Evolutionary conservation across 2,113 vertebrate species (phyloP).

Genomic region (Eptesicus fuscus): DNA sequence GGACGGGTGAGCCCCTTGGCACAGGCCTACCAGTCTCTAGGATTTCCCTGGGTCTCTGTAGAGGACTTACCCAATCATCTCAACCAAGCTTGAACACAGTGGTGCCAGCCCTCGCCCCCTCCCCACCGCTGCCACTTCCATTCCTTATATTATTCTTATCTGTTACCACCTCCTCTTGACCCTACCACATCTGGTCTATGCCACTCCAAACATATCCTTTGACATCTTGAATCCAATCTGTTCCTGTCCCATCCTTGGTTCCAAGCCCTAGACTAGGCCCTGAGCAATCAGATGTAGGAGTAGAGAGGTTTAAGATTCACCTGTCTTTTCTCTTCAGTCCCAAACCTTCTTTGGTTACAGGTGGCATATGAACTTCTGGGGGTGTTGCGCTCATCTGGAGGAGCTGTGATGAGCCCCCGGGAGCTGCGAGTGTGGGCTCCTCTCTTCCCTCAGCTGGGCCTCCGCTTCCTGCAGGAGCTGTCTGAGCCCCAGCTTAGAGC

Average conservation of each 20-base stretch:
- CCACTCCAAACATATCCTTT: neutral
- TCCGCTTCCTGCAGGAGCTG: slow-evolving; percentile 84
- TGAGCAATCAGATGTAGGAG: neutral
- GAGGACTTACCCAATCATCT: neutral
- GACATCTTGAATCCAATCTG: neutral
- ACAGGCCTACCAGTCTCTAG: neutral
- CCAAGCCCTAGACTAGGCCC: neutral
- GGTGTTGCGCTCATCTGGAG: slow-evolving; percentile 79
- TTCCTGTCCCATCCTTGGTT: neutral
- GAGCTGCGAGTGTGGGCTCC: slow-evolving; percentile 82
- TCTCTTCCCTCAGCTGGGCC: slow-evolving; percentile 86
- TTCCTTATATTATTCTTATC: neutral
- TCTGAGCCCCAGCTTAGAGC: slow-evolving; percentile 81
- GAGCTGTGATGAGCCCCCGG: slow-evolving; percentile 76
- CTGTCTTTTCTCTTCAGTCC: neutral
- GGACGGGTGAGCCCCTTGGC: slow-evolving; percentile 84
- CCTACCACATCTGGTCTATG: neutral
- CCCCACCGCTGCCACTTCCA: neutral
- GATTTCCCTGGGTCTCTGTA: neutral
- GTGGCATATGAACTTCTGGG: slow-evolving; percentile 86
- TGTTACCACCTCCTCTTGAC: neutral
- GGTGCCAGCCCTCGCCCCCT: neutral
- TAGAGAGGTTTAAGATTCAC: neutral
- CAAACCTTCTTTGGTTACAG: slow-evolving; percentile 68
- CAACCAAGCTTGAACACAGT: neutral